These are phyloP conservation scores for Formicarius rufipectus DNA, from an alignment of 2,113 vertebrate genomes.

Conservation along the genomic window DNA sequence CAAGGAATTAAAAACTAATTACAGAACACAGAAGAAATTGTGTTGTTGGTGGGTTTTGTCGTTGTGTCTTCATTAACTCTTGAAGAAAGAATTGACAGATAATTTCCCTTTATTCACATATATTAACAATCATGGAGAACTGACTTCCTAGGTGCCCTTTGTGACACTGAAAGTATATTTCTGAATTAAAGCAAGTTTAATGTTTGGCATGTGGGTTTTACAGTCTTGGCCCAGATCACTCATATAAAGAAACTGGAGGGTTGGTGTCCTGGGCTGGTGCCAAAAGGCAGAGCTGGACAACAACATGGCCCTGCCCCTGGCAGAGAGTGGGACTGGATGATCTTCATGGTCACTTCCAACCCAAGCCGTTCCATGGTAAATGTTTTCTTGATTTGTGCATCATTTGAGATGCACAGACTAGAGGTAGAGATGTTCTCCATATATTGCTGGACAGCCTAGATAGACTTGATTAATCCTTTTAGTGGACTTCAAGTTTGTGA, in stretches of 20 bases:
- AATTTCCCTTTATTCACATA: too few species aligned
- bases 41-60: background rate
- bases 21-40: background rate
- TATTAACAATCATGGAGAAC: background rate
- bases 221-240: background rate
- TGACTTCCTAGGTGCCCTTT: background rate
- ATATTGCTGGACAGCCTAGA: background rate
- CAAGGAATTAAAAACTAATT: background rate
- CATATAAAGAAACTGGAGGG: background rate
- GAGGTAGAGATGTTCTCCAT: fast-evolving
- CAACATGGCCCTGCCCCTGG: background rate
- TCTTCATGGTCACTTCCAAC: background rate
- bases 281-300: background rate
- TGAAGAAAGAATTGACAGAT: background rate
- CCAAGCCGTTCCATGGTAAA: background rate
- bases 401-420: background rate
- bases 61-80: background rate
- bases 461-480: background rate
- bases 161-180: background rate
- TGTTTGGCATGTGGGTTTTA: background rate
- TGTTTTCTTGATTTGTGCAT: background rate
- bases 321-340: too few species aligned
- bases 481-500: background rate
- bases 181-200: background rate
- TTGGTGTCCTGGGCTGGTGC: background rate